These are phyloP conservation scores for Aleiodes alternator DNA, from an alignment of 2,888 invertebrate genomes.

Conservation along the genomic window DNA sequence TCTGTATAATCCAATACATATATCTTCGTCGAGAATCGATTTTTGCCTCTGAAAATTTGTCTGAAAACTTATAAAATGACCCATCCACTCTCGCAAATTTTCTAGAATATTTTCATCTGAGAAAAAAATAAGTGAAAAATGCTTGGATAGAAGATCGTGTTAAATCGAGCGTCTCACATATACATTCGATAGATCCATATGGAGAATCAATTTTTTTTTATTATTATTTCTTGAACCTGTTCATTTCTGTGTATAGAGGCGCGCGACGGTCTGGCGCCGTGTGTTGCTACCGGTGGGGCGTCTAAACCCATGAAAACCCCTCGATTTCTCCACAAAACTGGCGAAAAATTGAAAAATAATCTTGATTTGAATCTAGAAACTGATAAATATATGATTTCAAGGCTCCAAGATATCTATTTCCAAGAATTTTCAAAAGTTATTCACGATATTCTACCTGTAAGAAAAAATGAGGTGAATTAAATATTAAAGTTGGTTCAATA, in stretches of 20 bases:
- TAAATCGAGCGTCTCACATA: conserved; percentile 10
- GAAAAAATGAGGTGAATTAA: too few species aligned
- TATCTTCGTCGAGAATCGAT: not conserved
- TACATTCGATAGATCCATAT: conserved; percentile 6
- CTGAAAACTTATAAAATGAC: conserved; percentile 7
- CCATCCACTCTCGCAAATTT: conserved; percentile 28
- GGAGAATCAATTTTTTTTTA: conserved; percentile 13
- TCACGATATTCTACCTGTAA: conserved; percentile 5
- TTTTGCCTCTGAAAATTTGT: conserved; percentile 9
- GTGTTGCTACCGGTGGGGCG: conserved; percentile 26
- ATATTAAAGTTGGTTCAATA: too few species aligned
- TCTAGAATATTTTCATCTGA: not conserved
- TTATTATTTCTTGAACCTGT: conserved; percentile 20
- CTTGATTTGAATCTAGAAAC: conserved; percentile 35
- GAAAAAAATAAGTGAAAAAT: not conserved
- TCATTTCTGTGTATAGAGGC: conserved; percentile 20
- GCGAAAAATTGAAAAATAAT: conserved; percentile 54
- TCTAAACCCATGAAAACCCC: conserved; percentile 13
- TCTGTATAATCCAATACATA: not conserved
- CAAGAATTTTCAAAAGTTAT: not conserved
- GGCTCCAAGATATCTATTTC: conserved; percentile 39
- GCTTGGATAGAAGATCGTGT: conserved; percentile 1
- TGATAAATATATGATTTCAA: conserved; percentile 38
- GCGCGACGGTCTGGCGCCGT: conserved; percentile 46
- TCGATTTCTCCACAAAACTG: conserved; percentile 14